These are phyloP conservation scores for Apodemus agrarius DNA, from an alignment of 2,797 vertebrate genomes.

Conservation along the genomic window DNA sequence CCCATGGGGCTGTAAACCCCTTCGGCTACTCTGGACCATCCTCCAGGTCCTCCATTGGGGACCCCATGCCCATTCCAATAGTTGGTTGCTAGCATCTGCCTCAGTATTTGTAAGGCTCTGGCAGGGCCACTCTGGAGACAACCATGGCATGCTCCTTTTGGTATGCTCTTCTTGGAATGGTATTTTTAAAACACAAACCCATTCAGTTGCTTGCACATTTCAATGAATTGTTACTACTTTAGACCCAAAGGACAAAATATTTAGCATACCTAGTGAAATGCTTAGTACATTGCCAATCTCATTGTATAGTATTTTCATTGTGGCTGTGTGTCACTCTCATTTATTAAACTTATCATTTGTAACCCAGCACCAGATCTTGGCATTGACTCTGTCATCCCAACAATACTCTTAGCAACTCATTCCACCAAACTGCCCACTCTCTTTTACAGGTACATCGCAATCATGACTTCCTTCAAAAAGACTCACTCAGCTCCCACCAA, in stretches of 20 bases:
- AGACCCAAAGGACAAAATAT: not conserved
- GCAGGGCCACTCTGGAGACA: too few relatives aligned
- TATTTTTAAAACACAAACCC: conserved; percentile 20
- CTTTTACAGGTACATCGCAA: not conserved
- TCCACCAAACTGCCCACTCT: not conserved
- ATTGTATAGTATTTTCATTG: not conserved
- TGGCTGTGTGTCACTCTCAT: not conserved
- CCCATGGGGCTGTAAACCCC: too few relatives aligned
- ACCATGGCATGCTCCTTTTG: too few relatives aligned
- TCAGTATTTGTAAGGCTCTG: too few relatives aligned
- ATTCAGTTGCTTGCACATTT: not conserved
- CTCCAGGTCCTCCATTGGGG: too few relatives aligned
- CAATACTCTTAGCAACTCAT: not conserved
- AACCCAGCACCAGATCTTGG: not conserved
- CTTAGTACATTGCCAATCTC: not conserved
- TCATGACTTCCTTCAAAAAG: not conserved
- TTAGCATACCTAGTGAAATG: not conserved
- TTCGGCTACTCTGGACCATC: too few relatives aligned
- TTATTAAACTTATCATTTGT: not conserved
- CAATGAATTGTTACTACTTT: not conserved
- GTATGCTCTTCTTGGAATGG: not conserved
- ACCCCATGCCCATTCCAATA: too few relatives aligned
- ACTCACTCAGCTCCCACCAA: not conserved
- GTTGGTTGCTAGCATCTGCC: too few relatives aligned
- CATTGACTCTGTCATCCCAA: not conserved